Base-by-base conservation (phyloP, 2,888 invertebrate genomes). In the Eugnorisma glareosa region DNA sequence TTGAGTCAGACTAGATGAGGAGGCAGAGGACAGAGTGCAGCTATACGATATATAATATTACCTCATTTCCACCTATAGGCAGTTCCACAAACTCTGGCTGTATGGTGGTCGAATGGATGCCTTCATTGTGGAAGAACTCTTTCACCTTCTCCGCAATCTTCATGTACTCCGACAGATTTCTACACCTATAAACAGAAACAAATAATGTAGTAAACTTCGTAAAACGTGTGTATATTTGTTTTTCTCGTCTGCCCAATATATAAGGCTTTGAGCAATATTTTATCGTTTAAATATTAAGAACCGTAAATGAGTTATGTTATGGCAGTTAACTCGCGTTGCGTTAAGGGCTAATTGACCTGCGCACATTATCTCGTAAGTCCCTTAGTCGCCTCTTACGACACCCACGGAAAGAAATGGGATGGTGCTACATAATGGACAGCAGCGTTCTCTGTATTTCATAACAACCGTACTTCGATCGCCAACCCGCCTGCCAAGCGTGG, bases 101-200 rank as follows among this genome's bases (percentile, higher is more conserved):
- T 93, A 99, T 99, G 48, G 99, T 99, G 37, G 99, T 99, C 63
- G 99, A 99, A 95, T 99, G 99, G 89, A 99, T 99, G 70, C 99
- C 99, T 94, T 99, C 99, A 93, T 99, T 99, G 95, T 99, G 99
- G 95, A 99, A 99, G 97, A 99, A 99, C 93, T 99, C 98, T 94
- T 99, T 99, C 15, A 99, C 99, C 93, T 99, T 98, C 93, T 99
- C 99, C 0, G 99, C 99, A 85, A 99, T 98, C 93, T 98, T 98
- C 99, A 99, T 99, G 94, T 99, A 99, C 93, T 99, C 99, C 0
- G 98, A 98, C 75, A 99, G 96, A 95, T 99, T 99, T 89, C 98
- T 98, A 97, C 99, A 99, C 88, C 98, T 98, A 91, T 13, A 93
- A 93, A 74, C 31, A 70, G 45, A 66, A 63, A 54, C 6, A 64